Evolutionary conservation across 2,113 vertebrate species (phyloP).

Genomic region (Anoura caudifer): DNA sequence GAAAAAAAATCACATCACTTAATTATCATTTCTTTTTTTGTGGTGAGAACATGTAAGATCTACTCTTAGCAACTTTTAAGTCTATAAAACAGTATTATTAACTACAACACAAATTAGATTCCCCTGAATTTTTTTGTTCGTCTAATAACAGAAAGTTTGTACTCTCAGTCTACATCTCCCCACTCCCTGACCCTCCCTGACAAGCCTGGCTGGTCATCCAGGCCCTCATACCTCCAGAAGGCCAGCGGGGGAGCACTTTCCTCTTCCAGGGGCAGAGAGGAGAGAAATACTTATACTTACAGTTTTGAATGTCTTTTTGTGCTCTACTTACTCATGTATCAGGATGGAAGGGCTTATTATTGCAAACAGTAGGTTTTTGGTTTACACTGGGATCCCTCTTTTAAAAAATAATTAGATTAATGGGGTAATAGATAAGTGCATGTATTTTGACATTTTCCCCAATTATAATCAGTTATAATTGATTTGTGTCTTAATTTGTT

Average conservation of each 20-base stretch:
- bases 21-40: neutral
- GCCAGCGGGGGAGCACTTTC: neutral
- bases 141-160: neutral
- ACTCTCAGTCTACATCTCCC: neutral
- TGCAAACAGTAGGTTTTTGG: neutral
- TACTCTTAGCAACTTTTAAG: neutral
- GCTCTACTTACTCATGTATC: neutral
- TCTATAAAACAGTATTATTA: neutral
- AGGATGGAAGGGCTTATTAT: neutral
- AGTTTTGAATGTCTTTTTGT: neutral
- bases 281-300: neutral
- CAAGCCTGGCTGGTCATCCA: neutral
- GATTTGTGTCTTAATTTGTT: slow-evolving; percentile 15
- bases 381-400: neutral
- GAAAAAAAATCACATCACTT: neutral
- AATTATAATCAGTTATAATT: neutral
- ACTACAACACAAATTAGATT: neutral
- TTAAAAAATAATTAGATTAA: neutral
- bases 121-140: neutral
- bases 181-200: neutral
- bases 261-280: neutral
- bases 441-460: neutral
- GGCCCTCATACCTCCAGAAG: neutral
- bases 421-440: neutral
- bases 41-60: neutral